Percentiles rank a stretch among this genome's conserved stretches.
Conservation (phyloP, 1,140 invertebrate species). For the Coenobita brevimanus region DNA sequence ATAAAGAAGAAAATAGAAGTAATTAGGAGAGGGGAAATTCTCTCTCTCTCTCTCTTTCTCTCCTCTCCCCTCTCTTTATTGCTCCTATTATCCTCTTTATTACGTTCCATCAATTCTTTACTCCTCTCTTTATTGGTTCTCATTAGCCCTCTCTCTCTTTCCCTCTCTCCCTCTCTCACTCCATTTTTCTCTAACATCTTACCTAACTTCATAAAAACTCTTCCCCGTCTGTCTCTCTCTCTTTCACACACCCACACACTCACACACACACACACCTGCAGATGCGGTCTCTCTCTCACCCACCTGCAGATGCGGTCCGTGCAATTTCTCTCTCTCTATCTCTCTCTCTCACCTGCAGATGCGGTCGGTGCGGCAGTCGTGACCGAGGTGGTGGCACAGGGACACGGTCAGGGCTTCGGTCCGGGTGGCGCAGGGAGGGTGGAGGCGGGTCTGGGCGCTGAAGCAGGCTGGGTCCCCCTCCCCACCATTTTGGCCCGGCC, state of each 20-base stretch:
- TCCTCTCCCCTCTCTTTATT: no score
- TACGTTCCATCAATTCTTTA: background rate
- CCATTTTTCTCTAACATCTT: no score
- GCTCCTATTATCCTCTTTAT: background rate
- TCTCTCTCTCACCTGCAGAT: no score
- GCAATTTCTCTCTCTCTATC: no score
- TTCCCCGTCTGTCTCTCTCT: background rate
- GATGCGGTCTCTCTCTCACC: background rate
- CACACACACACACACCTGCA: background rate
- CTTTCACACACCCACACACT: background rate
- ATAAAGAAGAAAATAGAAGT: no score
- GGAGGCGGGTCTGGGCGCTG: background rate
- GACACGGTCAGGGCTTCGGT: constrained; percentile 1
- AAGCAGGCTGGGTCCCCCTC: no score
- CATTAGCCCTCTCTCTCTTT: no score
- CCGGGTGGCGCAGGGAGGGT: constrained; percentile 24
- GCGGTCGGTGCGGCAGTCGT: constrained; percentile 22
- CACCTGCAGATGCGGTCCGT: constrained; percentile 29
- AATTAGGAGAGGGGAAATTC: no score
- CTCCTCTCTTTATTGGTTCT: background rate
- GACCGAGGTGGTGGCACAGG: constrained; percentile 34
- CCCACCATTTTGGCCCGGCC: no score
- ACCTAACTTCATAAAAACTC: no score
- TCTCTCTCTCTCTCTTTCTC: constrained; percentile 24
- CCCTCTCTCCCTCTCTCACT: no score